Percentiles rank a stretch among this genome's conserved stretches.
These are phyloP conservation scores for Ceratina calcarata DNA, from an alignment of 1,140 invertebrate species.

Conservation along the genomic window DNA sequence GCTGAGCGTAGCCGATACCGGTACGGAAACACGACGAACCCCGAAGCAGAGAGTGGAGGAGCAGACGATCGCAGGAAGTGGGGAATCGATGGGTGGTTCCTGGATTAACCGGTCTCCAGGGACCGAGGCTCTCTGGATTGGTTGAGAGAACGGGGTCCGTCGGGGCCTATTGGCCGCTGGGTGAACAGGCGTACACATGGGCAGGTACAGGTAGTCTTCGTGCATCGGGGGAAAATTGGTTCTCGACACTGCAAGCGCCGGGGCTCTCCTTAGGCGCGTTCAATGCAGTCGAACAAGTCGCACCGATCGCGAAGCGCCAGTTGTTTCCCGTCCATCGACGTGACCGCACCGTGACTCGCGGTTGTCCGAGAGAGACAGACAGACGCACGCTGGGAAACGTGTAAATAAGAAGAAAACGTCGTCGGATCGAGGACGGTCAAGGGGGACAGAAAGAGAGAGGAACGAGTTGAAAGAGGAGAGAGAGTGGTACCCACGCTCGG, in stretches of 20 bases:
- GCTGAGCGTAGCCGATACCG: background rate
- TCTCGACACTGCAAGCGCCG: conserved; percentile 31
- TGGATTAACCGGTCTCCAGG: conserved; percentile 4
- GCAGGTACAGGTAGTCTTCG: conserved; percentile 45
- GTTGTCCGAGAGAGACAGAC: conserved; percentile 57
- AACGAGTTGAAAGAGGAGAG: background rate
- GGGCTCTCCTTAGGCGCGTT: conserved; percentile 54
- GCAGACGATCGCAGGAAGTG: conserved; percentile 6
- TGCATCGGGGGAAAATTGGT: conserved; percentile 48
- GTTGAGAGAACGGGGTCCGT: conserved; percentile 12
- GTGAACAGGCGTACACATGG: conserved; percentile 52
- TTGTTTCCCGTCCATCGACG: conserved; percentile 78
- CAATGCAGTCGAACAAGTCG: conserved; percentile 72
- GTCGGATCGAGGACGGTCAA: conserved; percentile 1
- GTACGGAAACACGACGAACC: conserved; percentile 32
- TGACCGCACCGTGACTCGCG: conserved; percentile 72
- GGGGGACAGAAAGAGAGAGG: background rate
- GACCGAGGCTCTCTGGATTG: conserved; percentile 35
- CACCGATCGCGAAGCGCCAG: conserved; percentile 72
- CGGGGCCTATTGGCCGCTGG: conserved; percentile 38
- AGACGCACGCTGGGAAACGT: background rate
- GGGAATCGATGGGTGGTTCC: conserved; percentile 55
- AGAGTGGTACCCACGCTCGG: background rate
- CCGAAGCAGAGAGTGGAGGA: conserved; percentile 18
- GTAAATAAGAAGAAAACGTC: background rate